A percentile compares a stretch with the other conserved stretches of the same genome.
Conservation (phyloP, 2,888 invertebrate genomes). For the Papilio protenor region DNA sequence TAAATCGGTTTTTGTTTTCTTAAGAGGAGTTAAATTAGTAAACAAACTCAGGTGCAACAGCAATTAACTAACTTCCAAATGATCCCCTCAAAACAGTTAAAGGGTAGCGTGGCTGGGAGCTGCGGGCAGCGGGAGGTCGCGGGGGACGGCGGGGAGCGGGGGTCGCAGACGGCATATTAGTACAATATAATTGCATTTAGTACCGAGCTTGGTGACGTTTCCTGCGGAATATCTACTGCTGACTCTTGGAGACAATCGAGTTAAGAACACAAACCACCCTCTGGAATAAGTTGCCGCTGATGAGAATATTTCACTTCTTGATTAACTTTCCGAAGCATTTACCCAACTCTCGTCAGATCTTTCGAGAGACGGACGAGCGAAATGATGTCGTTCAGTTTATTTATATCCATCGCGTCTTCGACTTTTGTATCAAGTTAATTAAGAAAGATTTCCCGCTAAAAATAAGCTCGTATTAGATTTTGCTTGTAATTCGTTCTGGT, state of each 20-base stretch:
- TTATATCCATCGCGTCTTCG: constrained; percentile 38
- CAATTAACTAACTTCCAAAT: constrained; percentile 71
- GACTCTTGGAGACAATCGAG: constrained; percentile 80
- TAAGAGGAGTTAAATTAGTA: constrained; percentile 50
- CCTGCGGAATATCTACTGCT: constrained; percentile 71
- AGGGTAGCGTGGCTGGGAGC: constrained; percentile 70
- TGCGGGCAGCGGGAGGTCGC: constrained; percentile 53
- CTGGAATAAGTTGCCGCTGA: constrained; percentile 76
- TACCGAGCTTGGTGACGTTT: constrained; percentile 80
- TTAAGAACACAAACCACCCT: constrained; percentile 80
- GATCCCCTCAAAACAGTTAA: constrained; percentile 71
- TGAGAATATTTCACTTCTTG: constrained; percentile 75
- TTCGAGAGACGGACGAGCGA: constrained; percentile 1
- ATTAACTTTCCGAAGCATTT: constrained; percentile 60
- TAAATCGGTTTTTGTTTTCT: constrained; percentile 34
- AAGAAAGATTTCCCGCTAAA: constrained; percentile 70
- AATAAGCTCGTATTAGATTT: constrained; percentile 82
- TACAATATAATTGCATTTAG: constrained; percentile 81
- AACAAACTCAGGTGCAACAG: constrained; percentile 66
- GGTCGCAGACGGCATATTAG: constrained; percentile 81
- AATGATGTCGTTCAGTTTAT: constrained; percentile 14
- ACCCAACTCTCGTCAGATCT: constrained; percentile 14
- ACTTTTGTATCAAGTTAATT: constrained; percentile 69
- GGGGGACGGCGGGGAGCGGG: constrained; percentile 54
- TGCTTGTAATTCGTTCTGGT: constrained; percentile 78